Evolutionary conservation across 37 sponge, comb jelly and placozoan genomes (phyloP), one percentile per base, ranked within the genome.

Genomic region (Aphrocallistes beatrix): DNA sequence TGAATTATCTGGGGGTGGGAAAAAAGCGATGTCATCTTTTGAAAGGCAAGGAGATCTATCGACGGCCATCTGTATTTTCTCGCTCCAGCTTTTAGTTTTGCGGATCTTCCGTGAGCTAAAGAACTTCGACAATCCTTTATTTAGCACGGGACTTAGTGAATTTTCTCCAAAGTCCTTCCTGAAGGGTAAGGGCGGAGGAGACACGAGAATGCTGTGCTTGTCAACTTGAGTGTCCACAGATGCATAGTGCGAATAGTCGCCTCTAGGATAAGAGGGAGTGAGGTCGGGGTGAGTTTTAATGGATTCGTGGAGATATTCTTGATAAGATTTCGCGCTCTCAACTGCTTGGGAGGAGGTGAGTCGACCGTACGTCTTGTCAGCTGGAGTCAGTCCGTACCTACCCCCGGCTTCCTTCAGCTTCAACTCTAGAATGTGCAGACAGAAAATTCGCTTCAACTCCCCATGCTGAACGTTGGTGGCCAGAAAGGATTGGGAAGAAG

Each of bases 331-430:
- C 10, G 75, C 8, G 34, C 75, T 60, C 75, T 60, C 75, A 25
- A 30, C 25, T 3, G 75, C 75, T 13, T 60, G 17, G 25, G 75
- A 60, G 34, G 17, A 60, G 34, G 75, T 60, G 32, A 60, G 75
- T 60, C 75, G 10, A 3, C 25, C 28, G 34, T 60, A 60, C 6
- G 75, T 60, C 34, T 60, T 60, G 75, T 60, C 75, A 3, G 10
- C 75, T 60, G 75, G 75, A 60, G 25, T 60, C 75, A 60, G 25
- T 6, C 28, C 10, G 75, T 60, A 60, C 34, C n/a, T 60, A 3
- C 32, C 75, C 34, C 75, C 75, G 6, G 75, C 75, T 13, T 60
- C 75, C 75, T 60, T 60, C 75, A 60, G n/a, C 75, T 60, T 60
- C 3, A 60, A 13, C 75, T 60, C 75, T 6, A 60, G 75, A 6